Conservation (phyloP, 2,888 invertebrate genomes). For the Athalia rosae region DNA sequence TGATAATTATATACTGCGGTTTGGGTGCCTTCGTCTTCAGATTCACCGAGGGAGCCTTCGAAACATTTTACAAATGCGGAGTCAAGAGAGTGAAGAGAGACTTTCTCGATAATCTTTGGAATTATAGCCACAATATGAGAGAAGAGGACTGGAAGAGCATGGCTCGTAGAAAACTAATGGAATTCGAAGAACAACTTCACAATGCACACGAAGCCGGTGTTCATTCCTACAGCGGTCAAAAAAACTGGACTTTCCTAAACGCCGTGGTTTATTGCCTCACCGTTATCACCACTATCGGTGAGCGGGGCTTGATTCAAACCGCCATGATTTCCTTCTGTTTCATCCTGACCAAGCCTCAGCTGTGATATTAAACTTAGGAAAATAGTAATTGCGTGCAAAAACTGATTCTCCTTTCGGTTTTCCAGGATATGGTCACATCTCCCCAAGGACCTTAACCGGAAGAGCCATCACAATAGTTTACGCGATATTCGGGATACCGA, state of each 20-base stretch:
- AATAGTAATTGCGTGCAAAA: background rate
- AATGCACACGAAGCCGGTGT: constrained; percentile 89
- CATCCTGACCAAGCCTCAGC: no score
- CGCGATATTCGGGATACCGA: constrained; percentile 95
- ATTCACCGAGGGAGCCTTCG: constrained; percentile 89
- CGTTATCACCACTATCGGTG: constrained; percentile 93
- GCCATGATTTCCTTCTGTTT: no score
- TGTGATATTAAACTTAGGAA: background rate
- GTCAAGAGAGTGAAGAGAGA: constrained; percentile 90
- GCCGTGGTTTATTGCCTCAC: constrained; percentile 91
- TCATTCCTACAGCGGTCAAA: constrained; percentile 88
- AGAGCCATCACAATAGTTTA: constrained; percentile 93
- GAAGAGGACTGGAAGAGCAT: constrained; percentile 94
- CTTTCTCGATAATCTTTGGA: constrained; percentile 89
- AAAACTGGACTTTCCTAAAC: constrained; percentile 92
- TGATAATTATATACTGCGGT: constrained; percentile 84
- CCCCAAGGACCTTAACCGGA: constrained; percentile 91
- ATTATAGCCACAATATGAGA: constrained; percentile 85
- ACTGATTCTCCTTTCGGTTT: constrained; percentile 55
- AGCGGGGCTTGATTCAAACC: constrained; percentile 63
- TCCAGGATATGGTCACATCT: constrained; percentile 97
- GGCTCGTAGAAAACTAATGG: constrained; percentile 86
- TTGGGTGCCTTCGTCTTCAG: constrained; percentile 88
- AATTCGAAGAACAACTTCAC: constrained; percentile 91
- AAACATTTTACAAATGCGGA: constrained; percentile 90